Evolutionary conservation across 2,888 invertebrate species (phyloP).

Genomic region (Xestia c-nigrum): DNA sequence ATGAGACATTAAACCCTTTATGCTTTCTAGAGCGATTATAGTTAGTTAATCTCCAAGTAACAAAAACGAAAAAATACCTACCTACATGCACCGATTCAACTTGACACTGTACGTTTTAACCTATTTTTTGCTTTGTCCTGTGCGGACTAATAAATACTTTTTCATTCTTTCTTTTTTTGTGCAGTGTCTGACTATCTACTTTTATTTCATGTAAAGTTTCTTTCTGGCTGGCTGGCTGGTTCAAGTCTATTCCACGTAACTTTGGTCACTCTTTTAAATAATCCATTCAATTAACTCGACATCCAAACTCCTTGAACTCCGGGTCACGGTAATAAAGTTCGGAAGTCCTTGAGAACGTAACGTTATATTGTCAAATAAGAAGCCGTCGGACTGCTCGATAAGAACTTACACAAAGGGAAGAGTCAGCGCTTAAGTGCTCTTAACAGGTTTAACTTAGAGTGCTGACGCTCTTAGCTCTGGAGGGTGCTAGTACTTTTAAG

Average conservation of each 20-base stretch:
- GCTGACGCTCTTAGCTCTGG: slow-evolving; percentile 24
- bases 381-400: slow-evolving; percentile 32
- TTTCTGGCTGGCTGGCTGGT: neutral
- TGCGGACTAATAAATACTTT: too few species aligned
- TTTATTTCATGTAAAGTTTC: neutral
- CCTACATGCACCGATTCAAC: neutral
- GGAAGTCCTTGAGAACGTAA: slow-evolving; percentile 18
- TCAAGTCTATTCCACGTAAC: neutral
- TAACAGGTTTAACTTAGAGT: slow-evolving; percentile 48
- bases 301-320: neutral
- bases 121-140: too few species aligned
- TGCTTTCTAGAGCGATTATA: neutral
- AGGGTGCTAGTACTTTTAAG: slow-evolving; percentile 24
- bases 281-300: slow-evolving; percentile 13
- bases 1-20: neutral
- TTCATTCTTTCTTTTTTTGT: too few species aligned
- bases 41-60: neutral
- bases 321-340: slow-evolving; percentile 18
- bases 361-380: slow-evolving; percentile 46
- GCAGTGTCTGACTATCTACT: neutral
- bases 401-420: slow-evolving; percentile 53
- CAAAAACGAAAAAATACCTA: too few species aligned
- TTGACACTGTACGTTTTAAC: neutral
- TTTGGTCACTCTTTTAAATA: neutral
- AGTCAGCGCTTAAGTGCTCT: slow-evolving; percentile 44